A percentile compares a stretch with the other conserved stretches of the same genome.
These are phyloP conservation scores for Blastobasis adustella DNA, from an alignment of 2,888 invertebrate genomes.

Conservation along the genomic window DNA sequence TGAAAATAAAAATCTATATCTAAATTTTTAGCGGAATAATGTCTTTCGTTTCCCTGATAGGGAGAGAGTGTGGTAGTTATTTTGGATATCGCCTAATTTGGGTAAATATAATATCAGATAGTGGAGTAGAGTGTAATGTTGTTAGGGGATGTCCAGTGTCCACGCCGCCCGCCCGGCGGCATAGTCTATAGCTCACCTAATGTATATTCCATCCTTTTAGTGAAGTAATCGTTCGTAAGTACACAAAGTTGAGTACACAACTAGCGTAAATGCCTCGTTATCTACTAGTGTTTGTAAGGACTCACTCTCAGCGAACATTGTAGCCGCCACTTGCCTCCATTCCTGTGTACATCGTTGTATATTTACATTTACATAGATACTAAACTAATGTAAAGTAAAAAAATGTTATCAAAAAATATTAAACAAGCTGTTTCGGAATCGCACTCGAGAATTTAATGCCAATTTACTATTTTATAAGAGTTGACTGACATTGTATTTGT, in stretches of 20 bases:
- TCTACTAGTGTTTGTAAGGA: slow-evolving; percentile 57
- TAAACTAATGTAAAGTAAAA: slow-evolving; percentile 37
- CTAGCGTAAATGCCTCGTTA: slow-evolving; percentile 55
- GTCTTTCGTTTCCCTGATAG: slow-evolving; percentile 14
- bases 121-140: slow-evolving; percentile 47
- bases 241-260: slow-evolving; percentile 64
- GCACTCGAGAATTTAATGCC: slow-evolving; percentile 55
- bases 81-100: slow-evolving; percentile 31
- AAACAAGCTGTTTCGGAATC: slow-evolving; percentile 42
- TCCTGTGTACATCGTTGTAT: slow-evolving; percentile 55
- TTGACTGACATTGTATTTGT: slow-evolving; percentile 63
- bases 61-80: slow-evolving; percentile 28
- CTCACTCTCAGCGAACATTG: slow-evolving; percentile 47
- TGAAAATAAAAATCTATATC: slow-evolving; percentile 25
- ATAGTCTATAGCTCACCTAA: slow-evolving; percentile 62
- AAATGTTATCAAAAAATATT: slow-evolving; percentile 31
- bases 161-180: slow-evolving; percentile 34
- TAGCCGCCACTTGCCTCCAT: slow-evolving; percentile 60
- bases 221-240: slow-evolving; percentile 58
- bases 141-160: slow-evolving; percentile 41
- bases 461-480: slow-evolving; percentile 41
- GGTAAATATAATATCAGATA: slow-evolving; percentile 43
- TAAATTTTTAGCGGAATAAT: slow-evolving; percentile 30
- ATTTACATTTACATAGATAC: slow-evolving; percentile 52
- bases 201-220: slow-evolving; percentile 74